Base-by-base conservation (phyloP, 2,888 invertebrate genomes). In the Agrotis exclamationis region DNA sequence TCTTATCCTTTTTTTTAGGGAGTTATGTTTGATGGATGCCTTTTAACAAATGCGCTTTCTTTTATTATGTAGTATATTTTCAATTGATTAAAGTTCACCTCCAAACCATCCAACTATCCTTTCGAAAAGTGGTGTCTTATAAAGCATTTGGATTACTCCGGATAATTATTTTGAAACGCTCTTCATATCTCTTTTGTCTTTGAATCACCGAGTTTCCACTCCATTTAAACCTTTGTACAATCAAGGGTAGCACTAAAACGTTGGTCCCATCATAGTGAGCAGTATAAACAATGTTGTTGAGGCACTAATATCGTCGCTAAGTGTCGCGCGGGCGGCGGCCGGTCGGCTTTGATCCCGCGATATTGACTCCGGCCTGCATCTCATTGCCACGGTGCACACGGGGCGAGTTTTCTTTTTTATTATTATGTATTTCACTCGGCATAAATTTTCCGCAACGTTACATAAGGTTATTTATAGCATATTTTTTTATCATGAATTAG, bases 281-380 rank as follows among this genome's bases (percentile, higher is more conserved):
- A 72, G 68, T 63, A 72, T 63, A 71, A 78, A 82, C 67, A 79
- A 50, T n/a, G 77, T 54, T 67, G 63, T 66, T 48, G 73, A 69
- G 82, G 75, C 65, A 69, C 75, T 84, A 84, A 85, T 84, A 86
- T 81, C 48, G 82, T 69, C 82, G 82, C 78, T 81, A 85, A 84
- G 86, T 86, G 84, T 65, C 73, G 72, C 64, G 74, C 67, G 67
- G 59, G 63, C 70, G 56, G 56, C 56, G 56, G 56, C 33, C 33
- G 56, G 56, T 6, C 82, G 82, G 78, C 84, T 85, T 85, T 85
- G 84, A 84, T 84, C 84, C 86, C 82, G 74, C 65, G 84, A 77
- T 86, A 86, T 84, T 84, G 84, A 84, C 86, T 84, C 73, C 73
- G 64, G 33, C 76, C 84, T 76, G 86, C 85, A 84, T 84, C 74